Base-by-base conservation (phyloP, 2,888 invertebrate species). In the Acleris literana region DNA sequence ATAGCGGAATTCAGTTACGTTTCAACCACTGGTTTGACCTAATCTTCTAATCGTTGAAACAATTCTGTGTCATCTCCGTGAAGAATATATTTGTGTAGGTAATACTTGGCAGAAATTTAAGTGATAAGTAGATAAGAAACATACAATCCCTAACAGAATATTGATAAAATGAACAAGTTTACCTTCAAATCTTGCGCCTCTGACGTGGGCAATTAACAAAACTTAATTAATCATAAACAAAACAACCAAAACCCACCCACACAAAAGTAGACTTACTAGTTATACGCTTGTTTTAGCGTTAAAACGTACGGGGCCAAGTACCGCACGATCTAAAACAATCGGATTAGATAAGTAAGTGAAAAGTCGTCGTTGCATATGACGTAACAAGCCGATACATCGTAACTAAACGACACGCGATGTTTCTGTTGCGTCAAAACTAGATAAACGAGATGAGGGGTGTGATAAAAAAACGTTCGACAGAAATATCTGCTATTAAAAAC, bases 331-430 rank as follows among this genome's bases (percentile, higher is more conserved):
- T 54, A 43, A 57, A 61, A 65, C 65, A 65, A 65, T 61, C 44
- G 60, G 33, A 65, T 65, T 65, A 65, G 65, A 55, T 65, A 65
- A 65, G 51, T 65, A 65, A 65, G 51, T 61, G 65, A 65, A 61
- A 61, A 61, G 60, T 61, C 54, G 58, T 46, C 60, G 64, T 69
- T 69, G 68, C 64, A 64, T 68, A 53, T 70, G 59, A 60, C 55
- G 63, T 64, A 72, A 72, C 68, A 58, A 68, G 70, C 39, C 44
- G 53, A 64, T 59, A 71, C 56, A 64, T 64, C 65, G 70, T 70
- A 70, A 71, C 64, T 60, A 55, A 65, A 65, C 65, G 25, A 60
- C 68, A 69, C 67, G 72, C 69, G 64, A 71, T 64, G 68, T 71
- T 69, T 62, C 68, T 66, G 65, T 72, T 70, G 63, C 68, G 61